Evolutionary conservation across 2,113 vertebrate genomes (phyloP).

Genomic region (Sphyrna mokarran): DNA sequence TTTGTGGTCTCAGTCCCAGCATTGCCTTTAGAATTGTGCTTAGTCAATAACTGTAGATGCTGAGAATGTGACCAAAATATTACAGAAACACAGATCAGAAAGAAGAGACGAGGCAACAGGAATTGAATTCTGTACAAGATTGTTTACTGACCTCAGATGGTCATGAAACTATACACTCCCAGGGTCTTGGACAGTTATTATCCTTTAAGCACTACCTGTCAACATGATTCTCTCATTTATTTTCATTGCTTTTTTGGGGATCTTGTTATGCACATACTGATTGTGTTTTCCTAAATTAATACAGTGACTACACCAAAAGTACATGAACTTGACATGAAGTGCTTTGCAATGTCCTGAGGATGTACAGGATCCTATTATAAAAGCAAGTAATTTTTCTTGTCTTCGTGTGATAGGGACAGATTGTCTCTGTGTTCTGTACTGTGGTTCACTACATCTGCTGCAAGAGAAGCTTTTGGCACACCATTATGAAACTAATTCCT

Average conservation of each 20-base stretch:
- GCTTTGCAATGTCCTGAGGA: neutral
- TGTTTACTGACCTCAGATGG: neutral
- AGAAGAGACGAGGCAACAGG: neutral
- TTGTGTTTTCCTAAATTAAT: neutral
- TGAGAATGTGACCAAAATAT: neutral
- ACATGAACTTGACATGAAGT: neutral
- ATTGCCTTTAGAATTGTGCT: too few relatives aligned
- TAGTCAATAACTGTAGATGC: too few relatives aligned
- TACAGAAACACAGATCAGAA: neutral
- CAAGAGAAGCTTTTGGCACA: neutral
- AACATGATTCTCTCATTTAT: neutral
- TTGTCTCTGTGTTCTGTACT: neutral
- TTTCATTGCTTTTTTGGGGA: neutral
- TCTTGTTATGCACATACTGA: neutral
- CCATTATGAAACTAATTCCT: neutral
- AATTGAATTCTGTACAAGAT: neutral
- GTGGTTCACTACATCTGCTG: neutral
- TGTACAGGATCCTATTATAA: neutral
- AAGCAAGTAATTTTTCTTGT: neutral
- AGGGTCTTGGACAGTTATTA: neutral
- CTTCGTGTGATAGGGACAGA: neutral
- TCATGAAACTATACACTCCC: neutral
- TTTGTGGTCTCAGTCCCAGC: too few relatives aligned
- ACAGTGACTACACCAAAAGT: neutral
- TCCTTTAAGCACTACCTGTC: neutral